These are phyloP conservation scores for Styela plicata DNA, from an alignment of 23 tunicate genomes.

Conservation along the genomic window DNA sequence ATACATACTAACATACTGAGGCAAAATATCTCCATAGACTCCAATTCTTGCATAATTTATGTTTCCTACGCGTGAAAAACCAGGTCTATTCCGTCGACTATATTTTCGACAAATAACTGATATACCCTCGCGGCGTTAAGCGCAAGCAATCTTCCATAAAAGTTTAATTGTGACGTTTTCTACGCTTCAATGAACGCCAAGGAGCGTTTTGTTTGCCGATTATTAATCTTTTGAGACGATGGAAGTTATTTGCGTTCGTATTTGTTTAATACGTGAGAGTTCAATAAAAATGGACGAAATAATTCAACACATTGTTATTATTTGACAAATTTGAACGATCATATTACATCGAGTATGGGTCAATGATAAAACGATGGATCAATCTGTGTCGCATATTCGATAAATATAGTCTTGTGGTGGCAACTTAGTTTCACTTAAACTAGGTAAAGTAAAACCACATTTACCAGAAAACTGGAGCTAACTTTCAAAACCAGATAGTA, in stretches of 20 bases:
- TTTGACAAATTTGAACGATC: too few species aligned
- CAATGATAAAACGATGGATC: too few species aligned
- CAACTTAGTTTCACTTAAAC: too few species aligned
- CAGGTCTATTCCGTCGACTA: too few species aligned
- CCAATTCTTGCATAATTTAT: background rate
- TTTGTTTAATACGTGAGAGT: background rate
- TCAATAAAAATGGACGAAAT: too few species aligned
- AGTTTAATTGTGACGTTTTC: background rate
- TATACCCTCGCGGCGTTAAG: background rate
- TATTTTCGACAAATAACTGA: background rate
- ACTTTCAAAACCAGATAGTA: too few species aligned
- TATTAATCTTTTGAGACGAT: background rate
- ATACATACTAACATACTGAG: background rate
- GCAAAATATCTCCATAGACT: background rate
- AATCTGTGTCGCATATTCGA: too few species aligned
- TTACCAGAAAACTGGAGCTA: too few species aligned
- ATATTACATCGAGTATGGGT: too few species aligned
- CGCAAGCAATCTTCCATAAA: background rate
- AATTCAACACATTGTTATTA: too few species aligned
- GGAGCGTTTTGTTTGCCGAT: constrained; percentile 24
- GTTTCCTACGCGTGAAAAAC: background rate
- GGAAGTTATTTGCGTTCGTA: background rate
- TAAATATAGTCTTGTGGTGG: too few species aligned
- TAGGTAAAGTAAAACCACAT: too few species aligned
- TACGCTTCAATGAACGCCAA: background rate